These are phyloP conservation scores for Crocallis elinguaria DNA, from an alignment of 2,888 invertebrate species.

Conservation along the genomic window DNA sequence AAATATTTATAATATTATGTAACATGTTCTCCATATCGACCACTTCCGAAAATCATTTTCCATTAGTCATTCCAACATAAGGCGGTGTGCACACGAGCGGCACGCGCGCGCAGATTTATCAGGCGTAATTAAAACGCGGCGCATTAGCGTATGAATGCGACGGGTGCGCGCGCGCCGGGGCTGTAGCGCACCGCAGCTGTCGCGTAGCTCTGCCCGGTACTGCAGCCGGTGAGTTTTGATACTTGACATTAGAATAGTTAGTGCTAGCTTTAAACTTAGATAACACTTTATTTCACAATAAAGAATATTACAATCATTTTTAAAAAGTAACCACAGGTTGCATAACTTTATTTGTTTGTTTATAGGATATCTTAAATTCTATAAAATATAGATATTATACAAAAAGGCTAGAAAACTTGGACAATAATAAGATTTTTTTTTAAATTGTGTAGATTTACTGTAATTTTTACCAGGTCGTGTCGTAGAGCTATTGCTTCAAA, in stretches of 20 bases:
- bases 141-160: conserved; percentile 76
- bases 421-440: too few species aligned
- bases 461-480: too few species aligned
- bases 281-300: too few species aligned
- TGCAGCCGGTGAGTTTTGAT: conserved; percentile 47
- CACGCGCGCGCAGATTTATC: conserved; percentile 83
- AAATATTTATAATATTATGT: background rate
- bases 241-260: conserved; percentile 34
- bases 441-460: too few species aligned
- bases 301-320: too few species aligned
- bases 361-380: too few species aligned
- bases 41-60: conserved; percentile 31
- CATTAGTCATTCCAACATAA: conserved; percentile 57
- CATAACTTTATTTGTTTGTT: too few species aligned
- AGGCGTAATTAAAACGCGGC: conserved; percentile 81
- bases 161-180: conserved; percentile 70
- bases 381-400: too few species aligned
- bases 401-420: too few species aligned
- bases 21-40: conserved; percentile 3
- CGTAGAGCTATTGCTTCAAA: too few species aligned
- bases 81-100: conserved; percentile 65
- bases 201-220: conserved; percentile 41
- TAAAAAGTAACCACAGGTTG: too few species aligned
- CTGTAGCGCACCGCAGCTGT: conserved; percentile 76
- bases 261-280: too few species aligned